Conservation (phyloP, 2,888 invertebrate genomes). For the Smittia aterrima region DNA sequence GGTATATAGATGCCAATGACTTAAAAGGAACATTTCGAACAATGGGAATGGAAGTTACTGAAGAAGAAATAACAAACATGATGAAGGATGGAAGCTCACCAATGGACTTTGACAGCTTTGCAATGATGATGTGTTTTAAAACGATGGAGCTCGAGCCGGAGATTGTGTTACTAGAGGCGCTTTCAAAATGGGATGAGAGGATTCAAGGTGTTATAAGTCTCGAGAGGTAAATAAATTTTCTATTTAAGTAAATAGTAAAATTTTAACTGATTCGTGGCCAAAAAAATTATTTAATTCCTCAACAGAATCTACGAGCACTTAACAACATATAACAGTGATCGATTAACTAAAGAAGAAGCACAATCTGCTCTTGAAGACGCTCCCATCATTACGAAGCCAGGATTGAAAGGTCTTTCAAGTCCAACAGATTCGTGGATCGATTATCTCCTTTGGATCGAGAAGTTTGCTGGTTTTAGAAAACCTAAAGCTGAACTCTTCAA, state of each 20-base stretch:
- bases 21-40: conserved; percentile 62
- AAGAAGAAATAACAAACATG: conserved; percentile 62
- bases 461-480: conserved; percentile 32
- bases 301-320: conserved; percentile 4
- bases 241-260: background rate
- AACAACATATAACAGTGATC: conserved; percentile 51
- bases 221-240: conserved; percentile 55
- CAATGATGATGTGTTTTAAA: conserved; percentile 61
- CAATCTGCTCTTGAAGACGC: conserved; percentile 64
- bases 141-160: conserved; percentile 65
- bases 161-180: conserved; percentile 61
- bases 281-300: too few relatives aligned
- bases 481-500: background rate
- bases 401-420: conserved; percentile 19
- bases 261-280: background rate
- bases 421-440: conserved; percentile 28
- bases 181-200: conserved; percentile 64
- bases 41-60: conserved; percentile 60
- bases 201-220: conserved; percentile 63
- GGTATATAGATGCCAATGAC: conserved; percentile 64
- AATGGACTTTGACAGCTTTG: conserved; percentile 63
- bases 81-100: conserved; percentile 61
- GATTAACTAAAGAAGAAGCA: conserved; percentile 63
- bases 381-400: conserved; percentile 56
- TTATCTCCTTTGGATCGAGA: conserved; percentile 26